Evolutionary conservation across 2,797 vertebrate genomes (phyloP), one percentile per base, ranked within the genome.

Genomic region (Amazona ochrocephala): DNA sequence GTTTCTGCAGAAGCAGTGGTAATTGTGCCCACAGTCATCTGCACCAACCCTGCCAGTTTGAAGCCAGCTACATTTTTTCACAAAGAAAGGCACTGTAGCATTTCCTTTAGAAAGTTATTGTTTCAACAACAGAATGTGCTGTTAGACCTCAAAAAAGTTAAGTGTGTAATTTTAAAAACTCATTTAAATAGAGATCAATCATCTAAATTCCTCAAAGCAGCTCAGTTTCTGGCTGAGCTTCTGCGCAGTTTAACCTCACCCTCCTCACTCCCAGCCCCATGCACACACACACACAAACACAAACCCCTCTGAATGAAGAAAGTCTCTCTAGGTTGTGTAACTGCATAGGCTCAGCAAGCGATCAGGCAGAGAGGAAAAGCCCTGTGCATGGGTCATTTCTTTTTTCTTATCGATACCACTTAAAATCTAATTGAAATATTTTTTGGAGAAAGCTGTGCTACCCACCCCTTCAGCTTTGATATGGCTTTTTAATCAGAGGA

Each of bases 401-500:
- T 78, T 87, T 66, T 56, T 72, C 32, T 68, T 80, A 94, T 48
- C 71, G 72, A 89, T 95, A 93, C 16, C 4, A 39, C 67, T 96
- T 84, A 66, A 95, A 96, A 95, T 91, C 71, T 95, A 97, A 97
- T 89, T 84, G 95, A 97, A 97, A 92, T 75, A 76, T 79, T 77
- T 76, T 96, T 97, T 95, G 67, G 84, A 96, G 88, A 96, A 93
- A 95, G 56, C 56, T 48, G 24, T 26, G 13, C 60, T 92, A 81
- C 51, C 62, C 85, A 79, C 34, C 50, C 75, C 70, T 90, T 87
- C 54, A 73, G 81, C 93, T 96, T 94, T 95, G 93, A 96, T 95
- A 90, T 26, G 65, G 81, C 47, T 97, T 97, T 97, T 97, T 96
- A 97, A 97, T 97, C 97, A 98, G 94, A 90, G 87, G 82, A 76